Conservation (phyloP, 2,113 vertebrate species). For the Alectura lathami region DNA sequence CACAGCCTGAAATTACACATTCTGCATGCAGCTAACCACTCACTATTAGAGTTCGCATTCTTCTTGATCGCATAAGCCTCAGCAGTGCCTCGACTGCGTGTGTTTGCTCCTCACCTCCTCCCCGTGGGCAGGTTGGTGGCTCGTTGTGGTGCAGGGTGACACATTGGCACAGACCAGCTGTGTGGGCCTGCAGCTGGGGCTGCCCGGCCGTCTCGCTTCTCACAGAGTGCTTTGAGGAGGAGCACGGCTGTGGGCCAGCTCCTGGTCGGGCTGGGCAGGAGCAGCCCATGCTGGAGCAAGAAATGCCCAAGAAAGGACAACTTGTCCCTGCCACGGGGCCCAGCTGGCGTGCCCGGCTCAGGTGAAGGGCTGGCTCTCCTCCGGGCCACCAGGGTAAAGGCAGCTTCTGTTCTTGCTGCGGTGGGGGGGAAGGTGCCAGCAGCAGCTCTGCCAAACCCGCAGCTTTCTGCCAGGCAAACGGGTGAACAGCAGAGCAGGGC, state of each 20-base stretch:
- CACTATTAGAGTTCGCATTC: neutral
- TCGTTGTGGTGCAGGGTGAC: neutral
- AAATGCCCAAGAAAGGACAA: neutral
- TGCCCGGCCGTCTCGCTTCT: neutral
- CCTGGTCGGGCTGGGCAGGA: neutral
- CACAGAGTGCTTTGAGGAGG: neutral
- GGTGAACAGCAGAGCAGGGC: neutral
- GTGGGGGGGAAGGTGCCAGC: accelerated
- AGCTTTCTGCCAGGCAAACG: neutral
- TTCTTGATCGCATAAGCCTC: neutral
- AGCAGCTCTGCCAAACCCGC: neutral
- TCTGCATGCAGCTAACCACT: neutral
- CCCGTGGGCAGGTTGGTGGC: neutral
- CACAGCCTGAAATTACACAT: conserved; percentile 1
- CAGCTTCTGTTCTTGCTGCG: neutral
- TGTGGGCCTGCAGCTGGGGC: too few relatives aligned
- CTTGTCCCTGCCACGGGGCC: neutral
- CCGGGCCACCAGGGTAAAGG: neutral
- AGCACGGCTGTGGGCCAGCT: neutral
- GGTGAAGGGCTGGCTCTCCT: conserved; percentile 16
- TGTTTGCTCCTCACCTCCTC: neutral
- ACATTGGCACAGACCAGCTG: neutral
- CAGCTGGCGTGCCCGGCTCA: neutral
- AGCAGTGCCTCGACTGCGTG: neutral
- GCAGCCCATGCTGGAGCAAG: neutral